Evolutionary conservation across 37 sponge, comb jelly and placozoan genomes (phyloP).

Genomic region (Agelas oroides): DNA sequence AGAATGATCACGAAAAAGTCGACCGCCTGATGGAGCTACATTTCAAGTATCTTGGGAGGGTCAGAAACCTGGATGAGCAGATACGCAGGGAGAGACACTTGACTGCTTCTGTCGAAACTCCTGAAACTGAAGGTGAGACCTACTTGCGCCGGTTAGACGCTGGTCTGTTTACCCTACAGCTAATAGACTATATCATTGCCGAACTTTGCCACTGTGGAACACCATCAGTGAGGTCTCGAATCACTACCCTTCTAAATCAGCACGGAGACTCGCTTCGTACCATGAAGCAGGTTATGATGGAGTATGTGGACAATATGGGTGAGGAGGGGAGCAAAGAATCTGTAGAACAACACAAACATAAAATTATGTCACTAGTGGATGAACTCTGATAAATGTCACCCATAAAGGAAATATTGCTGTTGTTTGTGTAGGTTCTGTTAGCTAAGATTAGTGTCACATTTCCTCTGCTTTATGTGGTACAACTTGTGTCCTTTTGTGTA

Average conservation of each 20-base stretch:
- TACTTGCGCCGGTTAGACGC: constrained; percentile 91
- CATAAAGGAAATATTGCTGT: too few relatives aligned
- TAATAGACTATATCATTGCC: constrained; percentile 82
- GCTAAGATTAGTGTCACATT: too few relatives aligned
- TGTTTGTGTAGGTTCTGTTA: too few relatives aligned
- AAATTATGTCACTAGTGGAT: neutral
- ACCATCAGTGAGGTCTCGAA: constrained; percentile 33
- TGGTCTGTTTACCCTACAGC: constrained; percentile 95
- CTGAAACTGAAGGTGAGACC: constrained; percentile 68
- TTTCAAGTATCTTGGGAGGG: constrained; percentile 78
- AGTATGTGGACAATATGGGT: constrained; percentile 65
- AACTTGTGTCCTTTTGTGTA: neutral
- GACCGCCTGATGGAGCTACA: constrained; percentile 96
- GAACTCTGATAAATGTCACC: neutral
- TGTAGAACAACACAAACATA: constrained; percentile 9
- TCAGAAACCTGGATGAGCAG: constrained; percentile 42
- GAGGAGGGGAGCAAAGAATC: constrained; percentile 25
- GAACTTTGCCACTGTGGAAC: constrained; percentile 70
- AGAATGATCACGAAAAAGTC: constrained; percentile 94
- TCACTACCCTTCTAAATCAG: constrained; percentile 68
- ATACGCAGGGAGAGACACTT: constrained; percentile 42
- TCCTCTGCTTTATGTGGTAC: neutral
- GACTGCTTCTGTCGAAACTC: constrained; percentile 4
- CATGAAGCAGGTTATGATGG: constrained; percentile 60
- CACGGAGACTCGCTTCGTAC: constrained; percentile 67